Evolutionary conservation across 2,797 vertebrate species (phyloP), one percentile per base, ranked within the genome.

Genomic region (Etheostoma nigrum): DNA sequence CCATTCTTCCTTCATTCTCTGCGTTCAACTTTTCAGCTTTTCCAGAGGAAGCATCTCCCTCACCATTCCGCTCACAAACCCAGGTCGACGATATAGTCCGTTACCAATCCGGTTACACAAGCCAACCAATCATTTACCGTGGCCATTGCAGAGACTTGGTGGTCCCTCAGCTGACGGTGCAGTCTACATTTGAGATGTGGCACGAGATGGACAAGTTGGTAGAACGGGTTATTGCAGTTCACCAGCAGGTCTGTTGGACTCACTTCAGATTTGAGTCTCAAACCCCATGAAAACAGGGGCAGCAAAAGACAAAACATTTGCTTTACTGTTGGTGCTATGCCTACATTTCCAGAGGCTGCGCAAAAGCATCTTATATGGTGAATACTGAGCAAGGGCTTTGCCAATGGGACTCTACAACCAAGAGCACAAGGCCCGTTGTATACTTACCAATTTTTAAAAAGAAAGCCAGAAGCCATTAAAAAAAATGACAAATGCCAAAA

Each of bases 381-480:
- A 78, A 77, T 40, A 60, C 72, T 52, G 60, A 91, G 76, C 72
- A 78, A 91, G 88, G 91, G 89, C 87, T 87, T 78, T 76, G 59
- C 72, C 66, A n/a, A 21, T 51, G 60, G 78, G 85, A 90, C 90
- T 92, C 84, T 68, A 44, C 76, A 48, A 75, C 74, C 64, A 45
- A 74, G 86, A 89, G 87, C 88, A 81, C 79, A 73, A 76, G 67
- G 79, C 83, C 88, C 30, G 1, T 27, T 81, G 74, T 88, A 74
- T 33, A 88, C 83, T 83, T 61, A 82, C 87, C 68, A 74, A 59
- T 90, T 89, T 88, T 88, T 85, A 74, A 78, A 71, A 88, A 85
- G 75, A 85, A 90, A 94, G 90, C 93, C 93, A 86, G 89, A 95
- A 95, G 94, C 95, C 94, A 94, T 95, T 93, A 89, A 60, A 63